phyloP scores from a whole-genome alignment of 2,113 vertebrate species.

The Gymnorhina tibicen region DNA sequence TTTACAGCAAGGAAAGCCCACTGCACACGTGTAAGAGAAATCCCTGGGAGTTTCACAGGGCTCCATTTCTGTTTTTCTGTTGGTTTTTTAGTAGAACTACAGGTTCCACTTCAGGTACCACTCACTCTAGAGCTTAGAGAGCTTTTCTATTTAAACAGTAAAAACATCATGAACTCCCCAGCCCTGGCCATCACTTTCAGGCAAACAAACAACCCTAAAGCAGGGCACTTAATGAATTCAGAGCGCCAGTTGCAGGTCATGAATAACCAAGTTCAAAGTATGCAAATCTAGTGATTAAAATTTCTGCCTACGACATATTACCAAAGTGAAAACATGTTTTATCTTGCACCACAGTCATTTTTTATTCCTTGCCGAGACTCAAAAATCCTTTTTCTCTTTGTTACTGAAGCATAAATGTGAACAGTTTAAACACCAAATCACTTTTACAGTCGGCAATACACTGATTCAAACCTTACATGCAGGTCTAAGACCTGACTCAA shows the following conservation, averaged over 20 bases:
- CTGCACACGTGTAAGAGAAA: background rate
- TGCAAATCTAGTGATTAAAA: background rate
- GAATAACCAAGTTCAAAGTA: slow-evolving; percentile 25
- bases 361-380: background rate
- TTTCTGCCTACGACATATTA: background rate
- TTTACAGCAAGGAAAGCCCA: background rate
- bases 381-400: background rate
- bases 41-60: background rate
- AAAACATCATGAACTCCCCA: background rate
- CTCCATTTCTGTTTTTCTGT: background rate
- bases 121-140: background rate
- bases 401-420: background rate
- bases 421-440: background rate
- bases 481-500: background rate
- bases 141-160: background rate
- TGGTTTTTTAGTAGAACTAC: background rate
- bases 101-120: background rate
- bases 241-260: background rate
- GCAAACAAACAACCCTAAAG: background rate
- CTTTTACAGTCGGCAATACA: background rate
- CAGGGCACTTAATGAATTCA: background rate
- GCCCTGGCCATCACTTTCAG: background rate
- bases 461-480: rapidly evolving
- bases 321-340: slow-evolving; percentile 6
- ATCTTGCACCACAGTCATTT: background rate